Conservation (phyloP, 2,797 vertebrate species). For the Glossophaga mutica region DNA sequence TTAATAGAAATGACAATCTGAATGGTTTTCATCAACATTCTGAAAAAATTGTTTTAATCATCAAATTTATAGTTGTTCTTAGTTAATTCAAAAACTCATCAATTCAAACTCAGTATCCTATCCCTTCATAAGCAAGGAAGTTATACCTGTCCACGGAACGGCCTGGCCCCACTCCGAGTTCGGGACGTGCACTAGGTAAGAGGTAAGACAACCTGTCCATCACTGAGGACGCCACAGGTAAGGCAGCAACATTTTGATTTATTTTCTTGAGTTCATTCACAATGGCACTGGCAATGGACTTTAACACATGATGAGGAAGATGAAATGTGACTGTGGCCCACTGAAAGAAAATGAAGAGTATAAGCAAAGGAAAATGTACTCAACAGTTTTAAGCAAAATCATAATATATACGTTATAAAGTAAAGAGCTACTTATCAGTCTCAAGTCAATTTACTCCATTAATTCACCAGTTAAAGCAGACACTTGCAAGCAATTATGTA, state of each 20-base stretch:
- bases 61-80: neutral
- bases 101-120: neutral
- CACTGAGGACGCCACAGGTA: slow-evolving; percentile 98
- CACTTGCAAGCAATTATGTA: neutral
- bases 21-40: slow-evolving; percentile 11
- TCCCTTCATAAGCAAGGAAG: neutral
- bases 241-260: slow-evolving; percentile 98
- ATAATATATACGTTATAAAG: neutral
- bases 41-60: neutral
- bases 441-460: neutral
- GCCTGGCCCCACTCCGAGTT: slow-evolving; percentile 97
- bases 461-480: slow-evolving; percentile 8
- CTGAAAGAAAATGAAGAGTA: slow-evolving; percentile 78
- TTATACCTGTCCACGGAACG: slow-evolving; percentile 96
- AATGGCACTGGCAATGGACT: slow-evolving; percentile 93
- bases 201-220: slow-evolving; percentile 99
- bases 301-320: slow-evolving; percentile 97
- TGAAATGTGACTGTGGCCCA: slow-evolving; percentile 99
- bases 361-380: slow-evolving; percentile 34
- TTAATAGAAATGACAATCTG: neutral
- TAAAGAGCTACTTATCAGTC: slow-evolving; percentile 2
- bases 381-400: slow-evolving; percentile 11
- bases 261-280: slow-evolving; percentile 99
- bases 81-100: neutral
- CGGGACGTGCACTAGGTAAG: slow-evolving; percentile 95